These are phyloP conservation scores for Julus scanicus DNA, from an alignment of 2,888 invertebrate species.

Conservation along the genomic window DNA sequence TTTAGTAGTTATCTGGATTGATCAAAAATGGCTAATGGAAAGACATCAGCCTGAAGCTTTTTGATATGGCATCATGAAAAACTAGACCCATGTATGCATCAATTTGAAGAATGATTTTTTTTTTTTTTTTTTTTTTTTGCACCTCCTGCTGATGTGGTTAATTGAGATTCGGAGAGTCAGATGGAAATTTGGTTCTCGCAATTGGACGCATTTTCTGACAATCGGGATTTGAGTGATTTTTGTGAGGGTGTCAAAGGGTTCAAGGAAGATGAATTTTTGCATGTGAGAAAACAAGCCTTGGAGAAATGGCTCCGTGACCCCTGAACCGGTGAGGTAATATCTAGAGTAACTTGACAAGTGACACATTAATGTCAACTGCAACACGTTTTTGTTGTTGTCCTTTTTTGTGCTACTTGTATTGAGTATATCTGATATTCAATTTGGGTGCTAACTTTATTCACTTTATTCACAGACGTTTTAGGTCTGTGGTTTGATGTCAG, in stretches of 20 bases:
- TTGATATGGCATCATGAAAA: conserved; percentile 40
- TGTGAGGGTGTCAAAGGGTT: neutral
- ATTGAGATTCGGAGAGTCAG: neutral
- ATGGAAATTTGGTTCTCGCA: neutral
- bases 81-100: neutral
- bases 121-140: neutral
- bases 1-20: conserved; percentile 34
- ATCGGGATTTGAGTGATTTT: neutral
- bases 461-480: neutral
- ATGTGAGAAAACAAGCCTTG: neutral
- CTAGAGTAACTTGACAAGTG: neutral
- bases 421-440: neutral
- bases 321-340: neutral
- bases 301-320: neutral
- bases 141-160: conserved; percentile 11
- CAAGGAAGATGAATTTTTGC: neutral
- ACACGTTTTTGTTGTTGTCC: neutral
- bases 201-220: neutral
- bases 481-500: neutral
- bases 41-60: conserved; percentile 13
- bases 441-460: neutral
- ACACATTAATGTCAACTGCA: conserved; percentile 20
- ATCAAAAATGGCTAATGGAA: conserved; percentile 35
- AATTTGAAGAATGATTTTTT: neutral
- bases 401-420: neutral